A percentile compares a stretch with the other conserved stretches of the same genome.
Conservation (phyloP, 2,797 vertebrate genomes). For the Taenioides sp. region DNA sequence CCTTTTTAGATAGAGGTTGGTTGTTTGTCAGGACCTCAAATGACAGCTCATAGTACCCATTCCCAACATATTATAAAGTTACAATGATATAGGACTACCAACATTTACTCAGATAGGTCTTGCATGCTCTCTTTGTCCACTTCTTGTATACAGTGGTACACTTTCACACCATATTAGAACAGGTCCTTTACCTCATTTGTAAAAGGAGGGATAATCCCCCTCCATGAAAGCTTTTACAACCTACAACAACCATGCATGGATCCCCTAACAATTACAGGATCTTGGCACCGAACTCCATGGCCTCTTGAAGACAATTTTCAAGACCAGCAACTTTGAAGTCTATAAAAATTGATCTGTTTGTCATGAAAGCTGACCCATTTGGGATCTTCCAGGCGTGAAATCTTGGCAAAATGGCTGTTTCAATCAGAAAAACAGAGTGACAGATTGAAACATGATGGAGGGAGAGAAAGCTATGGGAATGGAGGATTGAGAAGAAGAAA, state of each 20-base stretch:
- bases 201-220: neutral
- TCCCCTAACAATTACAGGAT: constrained; percentile 3
- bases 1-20: no score
- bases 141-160: neutral
- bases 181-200: neutral
- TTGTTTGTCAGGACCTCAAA: no score
- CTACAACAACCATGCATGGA: constrained; percentile 32
- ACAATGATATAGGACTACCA: no score
- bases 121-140: neutral
- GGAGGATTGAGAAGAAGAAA: constrained; percentile 29
- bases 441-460: constrained; percentile 66
- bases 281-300: constrained; percentile 29
- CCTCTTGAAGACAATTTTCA: constrained; percentile 78
- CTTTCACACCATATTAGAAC: neutral
- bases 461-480: constrained; percentile 44
- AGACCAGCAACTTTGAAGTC: constrained; percentile 83
- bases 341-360: constrained; percentile 86
- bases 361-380: constrained; percentile 80
- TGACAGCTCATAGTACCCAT: no score
- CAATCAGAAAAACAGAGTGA: constrained; percentile 75
- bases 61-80: no score
- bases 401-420: constrained; percentile 81
- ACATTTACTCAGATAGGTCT: neutral
- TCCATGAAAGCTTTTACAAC: constrained; percentile 39
- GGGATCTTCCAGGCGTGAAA: constrained; percentile 78